Percentiles rank a stretch among this genome's conserved stretches.
Evolutionary conservation across 2,888 invertebrate species (phyloP).

Genomic region (Mystacides longicornis): DNA sequence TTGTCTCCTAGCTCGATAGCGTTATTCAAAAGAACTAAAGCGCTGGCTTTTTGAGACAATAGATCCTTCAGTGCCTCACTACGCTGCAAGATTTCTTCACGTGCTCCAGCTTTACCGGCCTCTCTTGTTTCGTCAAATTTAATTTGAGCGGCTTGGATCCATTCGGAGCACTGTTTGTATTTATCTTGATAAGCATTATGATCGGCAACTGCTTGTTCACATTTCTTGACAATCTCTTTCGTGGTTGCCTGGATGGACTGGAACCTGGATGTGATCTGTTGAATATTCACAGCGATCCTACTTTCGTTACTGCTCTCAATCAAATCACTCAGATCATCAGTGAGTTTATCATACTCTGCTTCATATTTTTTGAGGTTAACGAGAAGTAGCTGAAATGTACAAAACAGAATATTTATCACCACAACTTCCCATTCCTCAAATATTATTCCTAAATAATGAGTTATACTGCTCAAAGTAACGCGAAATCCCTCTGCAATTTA

Average conservation of each 20-base stretch:
- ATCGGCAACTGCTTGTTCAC: constrained; percentile 79
- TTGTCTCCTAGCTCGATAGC: constrained; percentile 85
- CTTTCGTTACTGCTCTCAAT: constrained; percentile 80
- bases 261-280: constrained; percentile 84
- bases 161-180: constrained; percentile 75
- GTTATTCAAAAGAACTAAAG: constrained; percentile 68
- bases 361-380: constrained; percentile 76
- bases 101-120: constrained; percentile 53
- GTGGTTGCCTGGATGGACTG: constrained; percentile 84
- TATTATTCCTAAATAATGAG: no score
- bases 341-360: constrained; percentile 77
- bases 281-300: constrained; percentile 78
- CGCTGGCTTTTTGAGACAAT: constrained; percentile 65
- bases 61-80: constrained; percentile 66
- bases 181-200: constrained; percentile 75
- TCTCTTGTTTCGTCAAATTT: constrained; percentile 62
- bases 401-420: not conserved
- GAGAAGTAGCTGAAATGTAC: constrained; percentile 64
- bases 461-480: no score
- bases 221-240: constrained; percentile 85
- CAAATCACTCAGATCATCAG: constrained; percentile 77
- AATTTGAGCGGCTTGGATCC: constrained; percentile 68
- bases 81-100: constrained; percentile 62
- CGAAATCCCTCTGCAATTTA: no score
- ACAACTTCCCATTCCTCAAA: no score